phyloP scores from a whole-genome alignment of 2,113 vertebrate species.

The Trachemys scripta region DNA sequence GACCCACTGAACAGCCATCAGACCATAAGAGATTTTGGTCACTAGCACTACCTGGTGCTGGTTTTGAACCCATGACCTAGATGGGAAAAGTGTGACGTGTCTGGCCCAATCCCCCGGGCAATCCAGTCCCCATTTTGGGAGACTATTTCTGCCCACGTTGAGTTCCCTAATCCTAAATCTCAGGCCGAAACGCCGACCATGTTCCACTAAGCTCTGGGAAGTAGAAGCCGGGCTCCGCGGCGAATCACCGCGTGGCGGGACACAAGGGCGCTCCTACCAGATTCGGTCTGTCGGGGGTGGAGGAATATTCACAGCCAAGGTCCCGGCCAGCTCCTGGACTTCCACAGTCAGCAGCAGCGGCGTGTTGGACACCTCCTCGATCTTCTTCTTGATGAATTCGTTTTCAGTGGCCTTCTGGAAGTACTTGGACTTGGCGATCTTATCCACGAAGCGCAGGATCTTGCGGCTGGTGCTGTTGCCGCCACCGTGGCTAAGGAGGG shows the following conservation, averaged over 20 bases:
- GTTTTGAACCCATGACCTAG: background rate
- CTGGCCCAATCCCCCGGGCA: background rate
- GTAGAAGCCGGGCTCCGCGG: rapidly evolving
- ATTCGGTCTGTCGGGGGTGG: constrained; percentile 89
- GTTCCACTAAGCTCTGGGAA: background rate
- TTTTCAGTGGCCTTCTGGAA: constrained; percentile 92
- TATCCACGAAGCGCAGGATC: constrained; percentile 91
- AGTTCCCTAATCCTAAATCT: rapidly evolving
- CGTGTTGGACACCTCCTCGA: constrained; percentile 92
- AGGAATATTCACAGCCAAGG: constrained; percentile 87
- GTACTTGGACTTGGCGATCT: constrained; percentile 91
- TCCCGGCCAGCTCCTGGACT: constrained; percentile 88
- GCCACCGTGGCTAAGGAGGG: constrained; percentile 57
- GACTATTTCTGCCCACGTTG: background rate
- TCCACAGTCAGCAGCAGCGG: constrained; percentile 89
- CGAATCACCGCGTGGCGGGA: rapidly evolving
- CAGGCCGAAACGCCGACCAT: background rate
- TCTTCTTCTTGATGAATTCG: constrained; percentile 92
- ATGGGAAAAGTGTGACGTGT: background rate
- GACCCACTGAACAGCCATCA: background rate
- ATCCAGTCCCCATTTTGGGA: background rate
- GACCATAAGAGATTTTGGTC: background rate
- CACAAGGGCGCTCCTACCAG: constrained; percentile 80
- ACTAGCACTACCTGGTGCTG: background rate
- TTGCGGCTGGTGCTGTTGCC: constrained; percentile 84